Evolutionary conservation across 2,888 invertebrate species (phyloP), one percentile per base, ranked within the genome.

Genomic region (Andrena trimmerana): DNA sequence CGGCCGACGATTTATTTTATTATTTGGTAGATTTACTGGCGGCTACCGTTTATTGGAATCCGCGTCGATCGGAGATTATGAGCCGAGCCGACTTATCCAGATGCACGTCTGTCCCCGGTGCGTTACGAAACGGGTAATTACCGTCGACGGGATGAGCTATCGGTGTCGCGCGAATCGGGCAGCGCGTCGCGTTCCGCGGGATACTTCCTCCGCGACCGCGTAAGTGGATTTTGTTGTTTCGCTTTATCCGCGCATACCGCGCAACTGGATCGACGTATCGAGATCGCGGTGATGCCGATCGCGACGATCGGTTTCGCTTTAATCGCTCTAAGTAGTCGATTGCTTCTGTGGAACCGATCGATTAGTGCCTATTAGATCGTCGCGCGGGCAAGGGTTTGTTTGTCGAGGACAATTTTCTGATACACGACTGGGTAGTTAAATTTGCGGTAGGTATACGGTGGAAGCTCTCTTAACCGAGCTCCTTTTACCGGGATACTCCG

Each of bases 41-140:
- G 86, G 85, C 90, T 90, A 90, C 89, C 87, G 91, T 90, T 89
- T 89, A 88, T 89, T 85, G 86, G 88, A 89, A 90, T 90, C 83
- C 84, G 73, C 86, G 68, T 80, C 80, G 86, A 90, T 90, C 87
- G 80, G 79, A 89, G 86, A 88, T 90, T 89, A 90, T 82, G 76
- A 83, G 75, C 31, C 74, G 29, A 16, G 16, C 29, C 27, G 67
- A 70, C 10, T 27, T 57, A 57, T 72, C 62, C 71, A 59, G 81
- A 81, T 68, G 81, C 63, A 8, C 29, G 52, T 16, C 20, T 7
- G 69, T 31, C 57, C 65, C 16, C 27, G 42, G 8, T 16, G 52
- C 65, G 59, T 86, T 82, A 82, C 81, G 84, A 85, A 84, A 83
- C 81, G 59, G 82, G 65, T 86, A 83, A 86, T 87, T 84, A 86